Conservation (phyloP, 2,888 invertebrate genomes). For the Marronus borbonicus region DNA sequence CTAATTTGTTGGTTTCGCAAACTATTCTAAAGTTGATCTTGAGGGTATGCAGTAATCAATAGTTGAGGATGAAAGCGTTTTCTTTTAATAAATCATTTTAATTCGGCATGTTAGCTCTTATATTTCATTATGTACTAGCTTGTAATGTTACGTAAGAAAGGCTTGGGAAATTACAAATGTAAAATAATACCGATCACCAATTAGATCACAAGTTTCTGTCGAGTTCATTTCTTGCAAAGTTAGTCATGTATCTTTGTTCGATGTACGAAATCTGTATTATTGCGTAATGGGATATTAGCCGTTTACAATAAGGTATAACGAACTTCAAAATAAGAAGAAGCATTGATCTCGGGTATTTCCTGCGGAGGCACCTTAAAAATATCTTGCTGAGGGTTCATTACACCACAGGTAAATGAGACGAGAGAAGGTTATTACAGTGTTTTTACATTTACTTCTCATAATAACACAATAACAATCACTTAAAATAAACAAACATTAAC, state of each 20-base stretch:
- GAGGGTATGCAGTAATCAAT: no score
- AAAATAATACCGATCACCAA: no score
- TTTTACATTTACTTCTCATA: conserved; percentile 45
- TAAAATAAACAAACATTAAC: conserved; percentile 47
- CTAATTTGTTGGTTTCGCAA: no score
- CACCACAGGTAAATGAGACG: conserved; percentile 10
- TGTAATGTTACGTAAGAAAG: no score
- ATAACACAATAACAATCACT: conserved; percentile 48
- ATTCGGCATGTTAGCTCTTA: no score
- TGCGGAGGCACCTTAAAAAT: conserved; percentile 19
- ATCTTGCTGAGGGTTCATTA: conserved; percentile 11
- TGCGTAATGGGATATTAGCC: neutral
- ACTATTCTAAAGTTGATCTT: no score
- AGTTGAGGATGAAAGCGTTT: no score
- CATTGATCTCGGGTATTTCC: conserved; percentile 29
- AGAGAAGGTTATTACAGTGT: conserved; percentile 34
- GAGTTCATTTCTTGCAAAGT: neutral
- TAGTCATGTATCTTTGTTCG: neutral
- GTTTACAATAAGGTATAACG: conserved; percentile 10
- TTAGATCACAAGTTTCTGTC: no score
- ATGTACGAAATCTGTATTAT: neutral
- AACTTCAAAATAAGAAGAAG: conserved; percentile 18
- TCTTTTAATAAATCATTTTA: no score
- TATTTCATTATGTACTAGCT: no score
- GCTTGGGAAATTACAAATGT: no score